These are phyloP conservation scores for Chloroceryle amazona DNA, from an alignment of 2,797 vertebrate species.

Conservation along the genomic window DNA sequence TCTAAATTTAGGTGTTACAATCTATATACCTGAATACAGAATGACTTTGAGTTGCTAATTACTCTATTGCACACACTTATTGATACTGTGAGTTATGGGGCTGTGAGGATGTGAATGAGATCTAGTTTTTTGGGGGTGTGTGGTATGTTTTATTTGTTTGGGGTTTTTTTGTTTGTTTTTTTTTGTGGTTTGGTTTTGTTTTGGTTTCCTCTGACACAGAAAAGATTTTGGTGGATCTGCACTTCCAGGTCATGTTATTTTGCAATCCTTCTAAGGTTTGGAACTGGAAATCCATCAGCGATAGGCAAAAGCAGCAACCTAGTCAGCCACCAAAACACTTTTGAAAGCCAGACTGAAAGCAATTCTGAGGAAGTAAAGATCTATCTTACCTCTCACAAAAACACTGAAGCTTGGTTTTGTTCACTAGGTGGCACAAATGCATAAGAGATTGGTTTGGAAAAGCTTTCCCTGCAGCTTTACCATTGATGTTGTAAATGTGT, in stretches of 20 bases:
- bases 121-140: not conserved
- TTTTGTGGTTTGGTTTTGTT: too few relatives aligned
- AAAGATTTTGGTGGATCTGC: not conserved
- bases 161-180: too few relatives aligned
- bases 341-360: not conserved
- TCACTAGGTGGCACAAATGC: constrained; percentile 73
- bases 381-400: not conserved
- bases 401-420: not conserved
- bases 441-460: not conserved
- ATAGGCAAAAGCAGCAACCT: not conserved
- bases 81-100: not conserved
- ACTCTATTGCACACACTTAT: not conserved
- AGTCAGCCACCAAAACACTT: not conserved
- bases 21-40: not conserved
- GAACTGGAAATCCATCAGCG: not conserved
- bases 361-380: not conserved
- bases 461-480: not conserved
- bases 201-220: not conserved
- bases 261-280: not conserved
- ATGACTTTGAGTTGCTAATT: not conserved
- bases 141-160: too few relatives aligned
- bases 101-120: not conserved
- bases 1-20: not conserved
- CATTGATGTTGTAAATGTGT: not conserved
- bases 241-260: not conserved